A percentile compares a stretch with the other conserved stretches of the same genome.
Conservation (phyloP, 2,888 invertebrate species). For the Nymphalis polychloros region DNA sequence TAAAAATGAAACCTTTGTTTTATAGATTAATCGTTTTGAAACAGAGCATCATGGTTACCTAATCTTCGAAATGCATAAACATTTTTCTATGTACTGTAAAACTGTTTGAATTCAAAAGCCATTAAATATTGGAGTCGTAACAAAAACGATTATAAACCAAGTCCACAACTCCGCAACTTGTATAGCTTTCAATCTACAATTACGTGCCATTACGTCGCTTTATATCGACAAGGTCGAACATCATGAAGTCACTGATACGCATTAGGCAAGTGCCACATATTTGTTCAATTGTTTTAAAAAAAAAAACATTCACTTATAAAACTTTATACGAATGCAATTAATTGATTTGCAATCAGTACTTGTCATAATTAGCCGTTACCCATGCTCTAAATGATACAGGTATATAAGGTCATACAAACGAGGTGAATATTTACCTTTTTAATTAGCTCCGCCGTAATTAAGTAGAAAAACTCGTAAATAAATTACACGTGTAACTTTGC, state of each 20-base stretch:
- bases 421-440: neutral
- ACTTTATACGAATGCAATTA: neutral
- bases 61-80: no score
- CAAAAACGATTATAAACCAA: neutral
- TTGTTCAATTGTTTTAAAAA: neutral
- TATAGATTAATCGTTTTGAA: no score
- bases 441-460: no score
- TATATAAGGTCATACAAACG: no score
- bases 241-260: slow-evolving; percentile 59
- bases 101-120: neutral
- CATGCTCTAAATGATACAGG: no score
- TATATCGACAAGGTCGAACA: slow-evolving; percentile 69
- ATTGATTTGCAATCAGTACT: no score
- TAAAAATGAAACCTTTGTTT: no score
- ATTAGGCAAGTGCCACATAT: slow-evolving; percentile 4
- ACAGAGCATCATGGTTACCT: no score
- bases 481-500: neutral
- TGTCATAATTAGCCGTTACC: no score
- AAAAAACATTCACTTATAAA: neutral
- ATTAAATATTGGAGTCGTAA: slow-evolving; percentile 2
- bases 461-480: neutral
- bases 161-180: slow-evolving; percentile 48
- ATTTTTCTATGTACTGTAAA: neutral
- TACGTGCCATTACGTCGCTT: slow-evolving; percentile 70
- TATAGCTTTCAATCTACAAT: slow-evolving; percentile 70